Base-by-base conservation (phyloP, 1,140 invertebrate species). In the Lepidurus packardi region DNA sequence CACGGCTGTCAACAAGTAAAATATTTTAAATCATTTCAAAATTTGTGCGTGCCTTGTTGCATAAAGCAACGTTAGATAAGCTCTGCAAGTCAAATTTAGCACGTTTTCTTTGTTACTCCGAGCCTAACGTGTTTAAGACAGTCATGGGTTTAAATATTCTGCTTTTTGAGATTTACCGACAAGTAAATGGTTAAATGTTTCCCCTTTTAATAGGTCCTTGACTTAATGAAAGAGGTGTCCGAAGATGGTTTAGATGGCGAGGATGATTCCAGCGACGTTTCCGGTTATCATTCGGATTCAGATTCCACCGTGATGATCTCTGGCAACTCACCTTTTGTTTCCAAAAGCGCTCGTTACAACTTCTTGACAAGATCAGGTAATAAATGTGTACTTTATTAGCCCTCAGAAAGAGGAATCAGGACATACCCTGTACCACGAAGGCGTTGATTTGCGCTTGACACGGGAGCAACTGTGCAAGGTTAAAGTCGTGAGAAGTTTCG, bases 271-370 rank as follows among this genome's bases (percentile, higher is more conserved):
- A 88, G 86, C 81, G 88, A 89, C 80, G 86, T 89, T 77, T 88
- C 87, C 82, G 92, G 92, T 42, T 94, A 94, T 82, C 93, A 94
- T 82, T 92, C 91, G 0, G 93, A 94, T 83, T 91, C 91, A n/a
- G 92, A 93, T 82, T 89, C 89, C 16, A 87, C 89, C 11, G 88
- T 83, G 85, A 91, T 86, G 87, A 42, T 44, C 24, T 88, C 84
- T 78, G 88, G 89, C 80, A 86, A 88, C 81, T 88, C 87, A 3
- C 87, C 87, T 1, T 88, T 86, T 81, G 84, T 88, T 80, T 85
- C 84, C 80, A 87, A 87, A 75, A 81, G 79, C 78, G 85, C 82
- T 73, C 81, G 85, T n/a, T 87, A 87, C 82, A 88, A 87, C 82
- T 87, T 88, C 81, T 83, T 88, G 73, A 86, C 85, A 13, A 82